Percentiles rank a stretch among this genome's conserved stretches.
Evolutionary conservation across 2,888 invertebrate species (phyloP).

Genomic region (Junonia oenone): DNA sequence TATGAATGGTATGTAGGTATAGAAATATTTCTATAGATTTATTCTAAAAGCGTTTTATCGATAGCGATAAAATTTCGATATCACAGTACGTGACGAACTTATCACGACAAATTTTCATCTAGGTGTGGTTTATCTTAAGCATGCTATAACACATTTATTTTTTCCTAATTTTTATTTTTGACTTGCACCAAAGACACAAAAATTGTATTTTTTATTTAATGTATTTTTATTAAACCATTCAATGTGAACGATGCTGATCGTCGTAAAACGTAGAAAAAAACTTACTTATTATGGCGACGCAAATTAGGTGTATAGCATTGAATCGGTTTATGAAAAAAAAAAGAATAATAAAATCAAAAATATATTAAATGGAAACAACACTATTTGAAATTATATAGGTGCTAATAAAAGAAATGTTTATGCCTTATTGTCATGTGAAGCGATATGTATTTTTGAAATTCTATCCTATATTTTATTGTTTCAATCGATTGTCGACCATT

Average conservation of each 20-base stretch:
- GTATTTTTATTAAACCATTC: neutral
- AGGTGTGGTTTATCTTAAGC: conserved; percentile 8
- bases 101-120: conserved; percentile 6
- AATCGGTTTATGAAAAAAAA: neutral
- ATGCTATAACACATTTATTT: neutral
- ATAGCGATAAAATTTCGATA: conserved; percentile 8
- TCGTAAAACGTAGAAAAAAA: too few species aligned
- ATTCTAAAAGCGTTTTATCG: conserved; percentile 8
- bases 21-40: too few species aligned
- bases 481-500: conserved; percentile 28
- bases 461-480: conserved; percentile 26
- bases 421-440: conserved; percentile 11
- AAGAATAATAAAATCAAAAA: neutral
- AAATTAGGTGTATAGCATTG: too few species aligned
- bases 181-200: neutral
- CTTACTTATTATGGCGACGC: too few species aligned
- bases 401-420: conserved; percentile 11
- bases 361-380: neutral
- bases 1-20: conserved; percentile 1
- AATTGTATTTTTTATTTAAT: neutral
- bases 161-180: neutral
- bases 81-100: conserved; percentile 1
- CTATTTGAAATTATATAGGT: conserved; percentile 1
- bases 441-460: conserved; percentile 18
- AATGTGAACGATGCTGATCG: too few species aligned